Percentiles rank a stretch among this genome's conserved stretches.
These are phyloP conservation scores for Gila robusta DNA, from an alignment of 2,797 vertebrate genomes.

Conservation along the genomic window DNA sequence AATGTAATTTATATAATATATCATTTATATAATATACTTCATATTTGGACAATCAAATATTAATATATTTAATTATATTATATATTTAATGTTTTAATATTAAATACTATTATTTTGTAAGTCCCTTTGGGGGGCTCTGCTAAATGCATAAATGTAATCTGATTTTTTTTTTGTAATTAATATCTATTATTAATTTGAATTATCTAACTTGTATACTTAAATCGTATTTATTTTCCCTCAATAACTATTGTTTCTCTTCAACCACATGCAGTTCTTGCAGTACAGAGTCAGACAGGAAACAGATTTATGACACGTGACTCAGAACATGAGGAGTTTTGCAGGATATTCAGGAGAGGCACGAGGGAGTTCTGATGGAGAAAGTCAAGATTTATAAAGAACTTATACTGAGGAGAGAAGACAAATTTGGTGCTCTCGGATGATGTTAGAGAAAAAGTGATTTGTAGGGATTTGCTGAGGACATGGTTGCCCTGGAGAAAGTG, in stretches of 20 bases:
- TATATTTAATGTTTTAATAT: no score
- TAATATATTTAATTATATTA: neutral
- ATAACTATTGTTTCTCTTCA: neutral
- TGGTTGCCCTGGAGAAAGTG: neutral
- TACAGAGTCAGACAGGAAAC: neutral
- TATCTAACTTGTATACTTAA: neutral
- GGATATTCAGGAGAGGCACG: neutral
- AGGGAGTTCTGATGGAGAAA: neutral
- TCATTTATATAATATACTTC: neutral
- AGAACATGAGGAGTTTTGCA: neutral
- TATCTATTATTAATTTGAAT: neutral
- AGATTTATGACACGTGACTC: neutral
- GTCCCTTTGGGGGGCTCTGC: neutral
- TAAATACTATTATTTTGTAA: no score
- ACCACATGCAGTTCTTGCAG: neutral
- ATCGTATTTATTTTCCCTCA: no score
- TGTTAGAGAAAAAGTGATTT: neutral
- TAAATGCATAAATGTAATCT: neutral
- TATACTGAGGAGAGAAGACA: slow-evolving; percentile 4
- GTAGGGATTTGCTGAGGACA: neutral
- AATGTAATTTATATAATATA: neutral
- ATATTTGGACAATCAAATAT: neutral
- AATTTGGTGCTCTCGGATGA: neutral
- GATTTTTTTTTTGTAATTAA: neutral
- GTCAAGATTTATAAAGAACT: neutral